Evolutionary conservation across 2,888 invertebrate genomes (phyloP).

Genomic region (Antheraea assamensis): DNA sequence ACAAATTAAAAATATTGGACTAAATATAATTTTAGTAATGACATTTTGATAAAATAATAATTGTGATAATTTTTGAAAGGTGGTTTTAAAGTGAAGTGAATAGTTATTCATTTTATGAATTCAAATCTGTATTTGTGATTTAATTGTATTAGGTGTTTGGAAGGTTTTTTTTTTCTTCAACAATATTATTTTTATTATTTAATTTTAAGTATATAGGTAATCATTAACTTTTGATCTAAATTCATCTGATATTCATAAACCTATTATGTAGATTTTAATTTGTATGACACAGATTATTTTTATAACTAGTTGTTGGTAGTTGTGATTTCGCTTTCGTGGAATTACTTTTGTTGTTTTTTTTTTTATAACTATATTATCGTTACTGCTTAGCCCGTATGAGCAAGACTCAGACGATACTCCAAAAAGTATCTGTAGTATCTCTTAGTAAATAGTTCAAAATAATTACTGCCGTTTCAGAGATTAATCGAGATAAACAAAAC

Average conservation of each 20-base stretch:
- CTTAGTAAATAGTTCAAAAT: too few species aligned
- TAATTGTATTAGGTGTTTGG: not conserved
- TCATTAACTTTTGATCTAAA: not conserved
- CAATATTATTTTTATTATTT: not conserved
- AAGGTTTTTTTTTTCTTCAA: not conserved
- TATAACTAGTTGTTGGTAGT: not conserved
- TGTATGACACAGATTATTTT: not conserved
- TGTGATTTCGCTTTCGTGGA: too few species aligned
- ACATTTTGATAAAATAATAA: not conserved
- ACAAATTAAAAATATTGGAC: not conserved
- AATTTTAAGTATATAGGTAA: not conserved
- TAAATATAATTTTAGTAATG: not conserved
- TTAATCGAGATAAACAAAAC: too few species aligned
- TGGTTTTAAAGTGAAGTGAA: not conserved
- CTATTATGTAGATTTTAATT: not conserved
- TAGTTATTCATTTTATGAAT: not conserved
- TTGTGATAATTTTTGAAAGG: not conserved
- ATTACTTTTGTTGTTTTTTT: too few species aligned
- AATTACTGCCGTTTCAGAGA: too few species aligned
- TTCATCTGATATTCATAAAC: too few species aligned
- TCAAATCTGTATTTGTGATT: not conserved
- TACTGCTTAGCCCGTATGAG: too few species aligned
- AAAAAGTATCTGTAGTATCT: too few species aligned
- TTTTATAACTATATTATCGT: too few species aligned
- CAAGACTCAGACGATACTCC: too few species aligned